A percentile compares a stretch with the other conserved stretches of the same genome.
Conservation (phyloP, 1,140 invertebrate genomes). For the Drosophila hydei region DNA sequence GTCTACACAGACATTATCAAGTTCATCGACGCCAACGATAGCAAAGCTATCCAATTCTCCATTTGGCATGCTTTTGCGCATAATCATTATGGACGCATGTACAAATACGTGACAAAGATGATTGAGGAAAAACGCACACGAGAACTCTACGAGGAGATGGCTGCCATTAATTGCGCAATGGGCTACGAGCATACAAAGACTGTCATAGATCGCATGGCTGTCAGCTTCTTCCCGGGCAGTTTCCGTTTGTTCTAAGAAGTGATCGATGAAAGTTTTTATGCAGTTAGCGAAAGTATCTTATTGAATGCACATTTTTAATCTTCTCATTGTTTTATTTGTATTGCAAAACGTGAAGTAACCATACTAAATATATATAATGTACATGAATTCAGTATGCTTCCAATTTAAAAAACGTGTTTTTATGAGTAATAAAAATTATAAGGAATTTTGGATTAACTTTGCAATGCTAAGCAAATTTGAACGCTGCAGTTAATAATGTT, state of each 20-base stretch:
- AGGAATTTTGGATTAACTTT: too few species aligned
- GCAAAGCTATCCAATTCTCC: slow-evolving; percentile 90
- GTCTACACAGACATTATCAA: slow-evolving; percentile 90
- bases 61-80: slow-evolving; percentile 92
- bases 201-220: slow-evolving; percentile 78
- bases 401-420: slow-evolving; percentile 3
- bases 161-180: slow-evolving; percentile 87
- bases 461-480: too few species aligned
- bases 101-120: slow-evolving; percentile 90
- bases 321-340: slow-evolving; percentile 56
- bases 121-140: slow-evolving; percentile 91
- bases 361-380: slow-evolving; percentile 32
- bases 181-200: slow-evolving; percentile 89
- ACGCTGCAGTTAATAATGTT: too few species aligned
- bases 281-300: not conserved
- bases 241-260: slow-evolving; percentile 80
- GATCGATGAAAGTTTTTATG: not conserved
- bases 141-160: slow-evolving; percentile 90
- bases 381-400: slow-evolving; percentile 35
- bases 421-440: too few species aligned
- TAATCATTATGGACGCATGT: slow-evolving; percentile 91
- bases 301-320: slow-evolving; percentile 42
- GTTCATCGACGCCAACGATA: slow-evolving; percentile 91
- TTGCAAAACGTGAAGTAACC: slow-evolving; percentile 26
- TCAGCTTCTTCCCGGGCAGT: slow-evolving; percentile 68